Evolutionary conservation across 2,888 invertebrate genomes (phyloP), one percentile per base, ranked within the genome.

Genomic region (Nycteola revayana): DNA sequence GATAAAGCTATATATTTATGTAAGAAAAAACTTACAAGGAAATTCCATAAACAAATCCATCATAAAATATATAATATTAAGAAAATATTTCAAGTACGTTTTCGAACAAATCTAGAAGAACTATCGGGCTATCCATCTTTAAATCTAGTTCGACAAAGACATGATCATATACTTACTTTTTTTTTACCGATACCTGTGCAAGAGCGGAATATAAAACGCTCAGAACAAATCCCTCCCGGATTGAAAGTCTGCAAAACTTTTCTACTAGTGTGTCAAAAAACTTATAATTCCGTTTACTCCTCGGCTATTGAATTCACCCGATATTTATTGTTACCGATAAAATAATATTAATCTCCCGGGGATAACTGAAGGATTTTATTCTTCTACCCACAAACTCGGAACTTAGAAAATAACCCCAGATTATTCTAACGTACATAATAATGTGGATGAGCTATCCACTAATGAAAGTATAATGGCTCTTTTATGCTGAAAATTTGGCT

Each of bases 311-410:
- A 88, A 86, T 87, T 84, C 81, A 60, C 74, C 72, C 68, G 72
- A 83, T 88, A 86, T 87, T 87, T 87, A 88, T 88, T 77, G 85
- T 84, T 71, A 65, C 77, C 81, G 85, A 88, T 88, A 87, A 88
- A 88, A 88, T 85, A 86, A 87, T 88, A 88, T 88, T 88, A 88
- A 88, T 86, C 87, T 82, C 83, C 65, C 38, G 84, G 76, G 88
- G 76, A 85, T 86, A 82, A 77, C 66, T 61, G 61, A 64, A 65
- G 82, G 85, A 84, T 87, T 87, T 85, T 75, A 80, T 85, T 82
- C 84, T 80, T 78, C 71, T 77, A 69, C 59, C 75, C 72, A 62
- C 79, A 71, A n/a, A 77, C 50, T 76, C 60, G 70, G 67, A 81
- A 81, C 73, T 81, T 80, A 49, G 71, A 74, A 71, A 77, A 78